These are phyloP conservation scores for Rhea pennata DNA, from an alignment of 2,113 vertebrate genomes.

Conservation along the genomic window DNA sequence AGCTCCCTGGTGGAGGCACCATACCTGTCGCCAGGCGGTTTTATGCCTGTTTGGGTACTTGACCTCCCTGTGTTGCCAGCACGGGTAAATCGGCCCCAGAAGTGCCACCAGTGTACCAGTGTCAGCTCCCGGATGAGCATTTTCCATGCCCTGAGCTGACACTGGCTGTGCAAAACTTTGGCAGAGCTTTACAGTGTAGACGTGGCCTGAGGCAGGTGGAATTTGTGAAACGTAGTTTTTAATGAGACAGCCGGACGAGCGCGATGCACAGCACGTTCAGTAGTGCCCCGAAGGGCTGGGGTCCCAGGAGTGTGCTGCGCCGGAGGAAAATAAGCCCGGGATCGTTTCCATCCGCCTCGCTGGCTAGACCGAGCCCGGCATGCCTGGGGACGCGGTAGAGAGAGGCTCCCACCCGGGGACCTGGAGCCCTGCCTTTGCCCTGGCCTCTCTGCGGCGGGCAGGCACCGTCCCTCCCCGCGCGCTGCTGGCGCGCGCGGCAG, in stretches of 20 bases:
- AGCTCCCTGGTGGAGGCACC: background rate
- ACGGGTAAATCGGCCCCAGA: background rate
- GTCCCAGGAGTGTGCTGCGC: conserved; percentile 55
- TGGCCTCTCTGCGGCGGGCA: background rate
- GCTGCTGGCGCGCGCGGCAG: background rate
- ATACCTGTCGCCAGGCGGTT: background rate
- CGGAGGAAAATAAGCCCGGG: background rate
- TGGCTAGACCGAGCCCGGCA: background rate
- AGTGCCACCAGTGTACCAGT: background rate
- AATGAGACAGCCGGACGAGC: conserved; percentile 56
- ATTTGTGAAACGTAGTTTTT: conserved; percentile 47
- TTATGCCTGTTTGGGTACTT: background rate
- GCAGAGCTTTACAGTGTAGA: conserved; percentile 12
- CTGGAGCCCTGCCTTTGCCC: background rate
- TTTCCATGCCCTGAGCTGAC: conserved; percentile 54
- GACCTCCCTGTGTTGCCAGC: background rate
- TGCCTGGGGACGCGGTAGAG: background rate
- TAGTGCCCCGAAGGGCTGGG: conserved; percentile 18
- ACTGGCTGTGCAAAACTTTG: conserved; percentile 33
- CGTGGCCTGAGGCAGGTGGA: conserved; percentile 17
- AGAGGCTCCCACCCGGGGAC: background rate
- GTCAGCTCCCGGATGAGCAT: conserved; percentile 7
- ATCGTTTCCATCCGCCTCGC: conserved; percentile 40
- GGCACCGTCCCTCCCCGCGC: background rate
- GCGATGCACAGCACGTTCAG: conserved; percentile 12